Base-by-base conservation (phyloP, 2,888 invertebrate genomes). In the Hyppa rectilinea region DNA sequence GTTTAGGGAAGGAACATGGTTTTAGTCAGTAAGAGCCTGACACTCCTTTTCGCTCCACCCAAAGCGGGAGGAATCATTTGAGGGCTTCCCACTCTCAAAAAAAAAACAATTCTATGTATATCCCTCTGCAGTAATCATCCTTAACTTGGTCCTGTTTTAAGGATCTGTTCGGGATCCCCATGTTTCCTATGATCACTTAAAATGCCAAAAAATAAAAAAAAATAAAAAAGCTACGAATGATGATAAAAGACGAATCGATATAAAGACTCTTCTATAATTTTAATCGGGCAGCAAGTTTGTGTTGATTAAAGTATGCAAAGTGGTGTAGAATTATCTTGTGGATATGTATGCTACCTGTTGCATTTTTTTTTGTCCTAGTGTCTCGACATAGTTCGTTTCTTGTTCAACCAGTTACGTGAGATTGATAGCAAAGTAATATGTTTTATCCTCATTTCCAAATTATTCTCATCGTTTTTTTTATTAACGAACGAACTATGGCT, bases 401-500 rank as follows among this genome's bases (percentile, higher is more conserved):
- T 49, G 74, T 38, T 4, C 1, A 63, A 80, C 62, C 29, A 29
- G 67, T 67, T 58, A 7, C 17, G 17, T 50, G 20, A 55, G 17
- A 36, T 12, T 34, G 47, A 52, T 50, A 31, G 26, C n/a, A 62
- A 38, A 29, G 63, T 6, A 20, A n/a, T 38, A 36, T 47, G 4
- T 23, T 62, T 58, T 77, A 45, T 58, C 29, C 40, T 47, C 7
- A 26, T 75, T 56, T 58, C 9, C 26, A 36, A 10, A 36, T 29
- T 31, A 4, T 45, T 43, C 14, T n/a, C n/a, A n/a, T n/a, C n/a
- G n/a, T n/a, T n/a, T n/a, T n/a, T n/a, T n/a, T n/a, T n/a, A n/a
- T n/a, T n/a, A n/a, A n/a, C n/a, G n/a, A n/a, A n/a, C n/a, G n/a
- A n/a, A n/a, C n/a, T n/a, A n/a, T n/a, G n/a, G n/a, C n/a, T n/a